Evolutionary conservation across 2,797 vertebrate species (phyloP), one percentile per base, ranked within the genome.

Genomic region (Protosalanx chinensis): DNA sequence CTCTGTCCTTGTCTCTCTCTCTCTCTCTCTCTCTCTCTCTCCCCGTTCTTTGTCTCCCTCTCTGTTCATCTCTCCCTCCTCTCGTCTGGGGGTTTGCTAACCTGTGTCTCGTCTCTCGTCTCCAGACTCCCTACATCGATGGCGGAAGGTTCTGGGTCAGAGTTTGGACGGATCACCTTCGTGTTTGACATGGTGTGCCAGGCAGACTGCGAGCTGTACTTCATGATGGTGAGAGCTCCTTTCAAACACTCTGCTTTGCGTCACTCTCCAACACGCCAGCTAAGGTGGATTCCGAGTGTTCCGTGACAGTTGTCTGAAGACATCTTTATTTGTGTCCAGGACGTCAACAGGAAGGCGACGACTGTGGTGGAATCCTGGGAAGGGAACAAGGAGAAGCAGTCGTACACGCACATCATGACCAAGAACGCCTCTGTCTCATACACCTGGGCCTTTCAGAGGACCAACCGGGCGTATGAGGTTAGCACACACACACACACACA

Each of bases 401-500:
- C 93, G 30, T 98, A 96, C 72, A 95, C 95, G 10, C 95, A 98
- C 64, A 61, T 96, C 58, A 92, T 99, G 89, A 94, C 93, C 60
- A 95, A 96, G 90, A 98, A 98, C 1, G 94, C 95, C 76, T 95
- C 97, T 0, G 95, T 97, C 56, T 96, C 94, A 0, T 99, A 96
- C 86, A 99, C 98, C 0, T 99, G 97, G 98, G 97, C 97, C 37
- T 99, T 99, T 84, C 97, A 99, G 90, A 95, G 96, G 84, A 96
- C 95, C 53, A 98, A 93, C 5, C 94, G 94, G 64, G 94, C 94
- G 5, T 93, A 94, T 78, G 95, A 96, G 76, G 98, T 98, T 89
- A 95, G 95, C 93, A 79, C 0, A 59, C 30, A 15, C 46, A 49
- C 46, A 49, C 66, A 33, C 51, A 68, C 53, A 33, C 56, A 32